Base-by-base conservation (phyloP, 2,797 vertebrate genomes). In the Siniperca obscura region DNA sequence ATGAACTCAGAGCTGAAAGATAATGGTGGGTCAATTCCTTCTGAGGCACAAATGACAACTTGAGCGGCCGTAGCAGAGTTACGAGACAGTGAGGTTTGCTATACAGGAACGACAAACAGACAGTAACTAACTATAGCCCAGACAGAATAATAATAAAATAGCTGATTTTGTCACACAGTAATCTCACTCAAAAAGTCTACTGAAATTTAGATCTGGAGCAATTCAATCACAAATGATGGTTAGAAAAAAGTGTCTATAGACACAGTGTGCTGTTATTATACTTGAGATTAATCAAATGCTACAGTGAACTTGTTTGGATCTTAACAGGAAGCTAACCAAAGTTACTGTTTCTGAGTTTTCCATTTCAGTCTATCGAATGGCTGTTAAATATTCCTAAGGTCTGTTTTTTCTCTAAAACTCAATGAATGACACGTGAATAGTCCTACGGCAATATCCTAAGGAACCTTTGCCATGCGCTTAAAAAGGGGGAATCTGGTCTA, bases 21-120 rank as follows among this genome's bases (percentile, higher is more conserved):
- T 74, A 76, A 67, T 68, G 67, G 52, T 56, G 56, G 76, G 42
- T 81, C 74, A 25, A 8, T 75, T 68, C 44, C 46, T 67, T 66
- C 68, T 30, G 44, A 83, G 42, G 65, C 67, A 40, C 30, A 57
- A 53, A 22, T n/a, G 73, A 67, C 44, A 13, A 59, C 36, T 67
- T 0, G 8, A 76, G 36, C 5, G 4, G 46, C 65, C 13, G 0
- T 9, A 27, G 61, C 4, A 38, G 55, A 68, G 59, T 59, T 59
- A 27, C 30, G 21, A 71, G 67, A 72, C 25, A 1, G 52, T 34
- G 53, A 16, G 21, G 13, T 50, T 61, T 52, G 10, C 19, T 27
- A 8, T 36, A n/a, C 7, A 34, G 14, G 38, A 38, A 40, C 62
- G 25, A 46, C 62, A 74, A 19, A 30, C 19, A 60, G 52, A 76